Base-by-base conservation (phyloP, 2,113 vertebrate genomes). In the Pholis gunnellus region DNA sequence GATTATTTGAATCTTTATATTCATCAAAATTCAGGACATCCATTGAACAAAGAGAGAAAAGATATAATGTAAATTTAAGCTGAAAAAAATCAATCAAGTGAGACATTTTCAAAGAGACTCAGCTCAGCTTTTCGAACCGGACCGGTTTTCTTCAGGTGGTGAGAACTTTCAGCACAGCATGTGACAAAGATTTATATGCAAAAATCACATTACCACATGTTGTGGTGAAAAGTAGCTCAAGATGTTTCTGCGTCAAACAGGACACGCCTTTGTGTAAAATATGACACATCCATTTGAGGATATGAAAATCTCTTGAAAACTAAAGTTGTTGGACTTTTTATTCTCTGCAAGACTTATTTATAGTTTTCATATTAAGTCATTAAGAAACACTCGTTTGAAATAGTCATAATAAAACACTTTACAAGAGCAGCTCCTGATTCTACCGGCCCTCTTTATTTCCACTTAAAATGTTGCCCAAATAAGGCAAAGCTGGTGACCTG, bases 121-220 rank as follows among this genome's bases (percentile, higher is more conserved):
- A 70, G 60, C 70, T 54, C n/a, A 13, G 48, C 48, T 69, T 76
- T 75, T 84, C n/a, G 52, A 36, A 38, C 70, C 60, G 57, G n/a
- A 60, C 22, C 3, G 11, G 22, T 76, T 81, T 85, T 78, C 59
- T 63, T 87, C 80, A 73, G 75, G 69, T 84, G 48, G 40, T 78
- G 42, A 76, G 29, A 78, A 70, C 79, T 72, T 69, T 82, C 81
- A 80, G 36, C 60, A 48, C 79, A 79, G 61, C 60, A 50, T 78
- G 25, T 57, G 57, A 79, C 59, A 59, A 75, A 83, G 79, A 88
- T 90, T 89, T 90, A 87, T 72, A 31, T 14, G 52, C 46, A 85
- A 38, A 72, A 82, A 87, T 81, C 29, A 66, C 38, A 81, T 77
- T 73, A 67, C 72, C 85, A 88, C 85, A 89, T 87, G 81, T 78